phyloP scores from a whole-genome alignment of 2,888 invertebrate species.

The Harmothoe impar region DNA sequence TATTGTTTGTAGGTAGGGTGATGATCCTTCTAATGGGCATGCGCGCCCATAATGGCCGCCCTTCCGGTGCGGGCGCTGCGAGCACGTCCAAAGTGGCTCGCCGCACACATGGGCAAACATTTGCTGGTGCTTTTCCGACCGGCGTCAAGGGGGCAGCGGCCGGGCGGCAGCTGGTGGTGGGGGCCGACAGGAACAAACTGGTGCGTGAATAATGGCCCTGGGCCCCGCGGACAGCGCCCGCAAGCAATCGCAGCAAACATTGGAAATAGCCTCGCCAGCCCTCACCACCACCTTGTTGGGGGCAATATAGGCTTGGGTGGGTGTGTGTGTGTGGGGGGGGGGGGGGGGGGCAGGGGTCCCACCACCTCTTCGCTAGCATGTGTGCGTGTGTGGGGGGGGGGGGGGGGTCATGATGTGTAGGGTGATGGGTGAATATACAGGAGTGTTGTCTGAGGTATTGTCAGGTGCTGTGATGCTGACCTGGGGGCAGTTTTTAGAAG shows the following conservation, averaged over 20 bases:
- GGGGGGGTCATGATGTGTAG: not conserved
- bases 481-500: no score
- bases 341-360: not conserved
- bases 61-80: not conserved
- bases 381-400: no score
- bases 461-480: no score
- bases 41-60: conserved; percentile 54
- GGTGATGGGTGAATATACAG: no score
- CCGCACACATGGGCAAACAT: not conserved
- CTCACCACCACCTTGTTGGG: not conserved
- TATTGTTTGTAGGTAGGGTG: conserved; percentile 31
- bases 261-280: not conserved
- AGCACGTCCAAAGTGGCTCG: not conserved
- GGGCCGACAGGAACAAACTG: conserved; percentile 45
- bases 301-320: no score
- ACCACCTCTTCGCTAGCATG: not conserved
- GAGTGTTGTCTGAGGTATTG: no score
- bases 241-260: conserved; percentile 12
- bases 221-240: not conserved
- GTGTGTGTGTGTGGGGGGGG: no score
- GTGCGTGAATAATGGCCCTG: conserved; percentile 24
- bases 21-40: conserved; percentile 53
- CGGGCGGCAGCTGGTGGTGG: conserved; percentile 3
- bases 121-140: not conserved
- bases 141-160: not conserved